Conservation (phyloP, 2,888 invertebrate genomes). For the Pristionchus exspectatus region DNA sequence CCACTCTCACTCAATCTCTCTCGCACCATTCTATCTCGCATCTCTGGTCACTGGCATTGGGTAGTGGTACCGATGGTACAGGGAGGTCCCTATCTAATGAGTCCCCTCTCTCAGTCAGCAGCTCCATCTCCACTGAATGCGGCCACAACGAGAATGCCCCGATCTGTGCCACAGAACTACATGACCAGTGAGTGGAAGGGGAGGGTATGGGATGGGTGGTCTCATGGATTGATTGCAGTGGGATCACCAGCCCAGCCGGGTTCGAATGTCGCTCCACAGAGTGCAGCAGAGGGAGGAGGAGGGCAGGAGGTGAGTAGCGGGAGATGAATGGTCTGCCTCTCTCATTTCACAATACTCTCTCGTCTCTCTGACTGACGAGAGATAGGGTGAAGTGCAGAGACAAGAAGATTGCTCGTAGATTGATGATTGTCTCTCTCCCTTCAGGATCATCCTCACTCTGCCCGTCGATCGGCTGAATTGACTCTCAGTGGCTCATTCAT, state of each 20-base stretch:
- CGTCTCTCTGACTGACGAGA: not conserved
- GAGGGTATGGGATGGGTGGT: not conserved
- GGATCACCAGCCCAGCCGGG: constrained; percentile 19
- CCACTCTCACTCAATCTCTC: not conserved
- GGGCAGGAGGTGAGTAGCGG: not conserved
- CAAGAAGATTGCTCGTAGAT: not conserved
- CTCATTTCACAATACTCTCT: not conserved
- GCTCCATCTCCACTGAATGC: constrained; percentile 17
- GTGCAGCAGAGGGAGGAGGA: not conserved
- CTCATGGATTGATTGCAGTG: not conserved
- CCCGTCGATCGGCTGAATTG: constrained; percentile 37
- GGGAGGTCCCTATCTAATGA: not conserved
- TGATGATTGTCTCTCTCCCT: not conserved
- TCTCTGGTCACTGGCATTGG: not conserved
- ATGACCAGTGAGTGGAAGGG: not conserved
- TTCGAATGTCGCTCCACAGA: not conserved
- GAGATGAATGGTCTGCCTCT: not conserved
- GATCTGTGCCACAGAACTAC: constrained; percentile 43
- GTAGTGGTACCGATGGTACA: not conserved
- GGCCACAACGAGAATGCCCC: not conserved
- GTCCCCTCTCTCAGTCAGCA: not conserved
- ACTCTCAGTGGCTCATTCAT: constrained; percentile 29
- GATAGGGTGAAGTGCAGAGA: not conserved
- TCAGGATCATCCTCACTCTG: not conserved
- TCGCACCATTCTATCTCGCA: not conserved